Conservation (phyloP, 2,797 vertebrate species). For the Halcyon chelicuti region DNA sequence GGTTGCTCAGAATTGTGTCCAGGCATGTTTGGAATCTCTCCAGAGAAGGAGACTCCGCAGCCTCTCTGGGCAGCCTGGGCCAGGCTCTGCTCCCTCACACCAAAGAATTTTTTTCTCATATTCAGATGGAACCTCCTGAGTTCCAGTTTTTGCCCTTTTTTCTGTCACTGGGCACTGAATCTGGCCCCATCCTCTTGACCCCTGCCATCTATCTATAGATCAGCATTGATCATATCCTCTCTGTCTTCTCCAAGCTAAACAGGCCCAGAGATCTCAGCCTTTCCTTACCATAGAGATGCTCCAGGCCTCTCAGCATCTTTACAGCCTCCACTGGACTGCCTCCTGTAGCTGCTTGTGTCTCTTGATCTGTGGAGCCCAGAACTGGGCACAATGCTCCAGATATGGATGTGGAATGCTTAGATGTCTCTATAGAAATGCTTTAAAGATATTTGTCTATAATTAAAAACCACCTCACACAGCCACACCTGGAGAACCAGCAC, state of each 20-base stretch:
- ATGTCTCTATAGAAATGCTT: background rate
- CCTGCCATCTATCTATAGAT: background rate
- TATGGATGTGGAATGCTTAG: background rate
- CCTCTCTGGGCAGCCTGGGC: background rate
- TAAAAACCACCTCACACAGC: background rate
- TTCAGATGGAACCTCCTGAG: background rate
- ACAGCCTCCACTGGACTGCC: background rate
- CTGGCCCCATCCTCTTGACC: background rate
- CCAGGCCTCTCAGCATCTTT: background rate
- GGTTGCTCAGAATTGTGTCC: background rate
- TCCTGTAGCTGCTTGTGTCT: background rate
- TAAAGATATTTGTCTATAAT: background rate
- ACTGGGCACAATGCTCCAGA: background rate
- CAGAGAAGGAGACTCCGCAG: background rate
- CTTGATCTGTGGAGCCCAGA: background rate
- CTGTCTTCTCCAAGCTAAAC: background rate
- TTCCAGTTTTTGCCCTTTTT: background rate
- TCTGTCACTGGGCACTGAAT: background rate
- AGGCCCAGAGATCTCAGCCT: background rate
- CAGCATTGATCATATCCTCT: background rate
- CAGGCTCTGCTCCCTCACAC: background rate
- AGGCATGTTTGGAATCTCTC: background rate
- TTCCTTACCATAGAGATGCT: background rate
- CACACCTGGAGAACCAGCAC: background rate
- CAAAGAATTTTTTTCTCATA: background rate